phyloP scores from a whole-genome alignment of 2,113 vertebrate species.

The Lamprologus ornatipinnis region DNA sequence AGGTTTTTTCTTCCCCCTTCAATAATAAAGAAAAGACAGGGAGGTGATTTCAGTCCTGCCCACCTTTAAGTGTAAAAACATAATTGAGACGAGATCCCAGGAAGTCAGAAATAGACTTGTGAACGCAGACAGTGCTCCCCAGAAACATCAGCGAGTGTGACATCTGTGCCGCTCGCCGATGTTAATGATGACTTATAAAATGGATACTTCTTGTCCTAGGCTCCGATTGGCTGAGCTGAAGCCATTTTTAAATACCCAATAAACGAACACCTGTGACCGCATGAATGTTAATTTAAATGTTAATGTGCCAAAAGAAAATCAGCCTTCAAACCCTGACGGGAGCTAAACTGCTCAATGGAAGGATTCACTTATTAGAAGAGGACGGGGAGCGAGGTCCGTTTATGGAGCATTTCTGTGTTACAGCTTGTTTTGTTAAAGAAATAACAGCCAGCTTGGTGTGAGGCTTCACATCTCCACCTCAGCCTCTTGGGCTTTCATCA shows the following conservation, averaged over 20 bases:
- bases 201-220: neutral
- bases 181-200: constrained; percentile 39
- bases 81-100: neutral
- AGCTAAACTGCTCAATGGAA: neutral
- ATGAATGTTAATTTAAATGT: constrained; percentile 46
- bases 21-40: neutral
- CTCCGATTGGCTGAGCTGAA: constrained; percentile 10
- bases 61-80: neutral
- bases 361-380: neutral
- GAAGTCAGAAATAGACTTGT: neutral
- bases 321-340: neutral
- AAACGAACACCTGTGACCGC: constrained; percentile 42
- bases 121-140: neutral
- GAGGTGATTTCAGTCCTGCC: neutral
- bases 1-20: neutral
- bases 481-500: neutral
- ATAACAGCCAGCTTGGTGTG: neutral
- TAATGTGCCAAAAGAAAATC: constrained; percentile 5
- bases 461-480: neutral
- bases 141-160: neutral
- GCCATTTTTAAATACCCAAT: constrained; percentile 30
- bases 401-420: neutral
- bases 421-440: neutral
- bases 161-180: constrained; percentile 3
- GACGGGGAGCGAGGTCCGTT: neutral